Percentiles rank a stretch among this genome's conserved stretches.
These are phyloP conservation scores for Rhingia campestris DNA, from an alignment of 2,888 invertebrate genomes.

Conservation along the genomic window DNA sequence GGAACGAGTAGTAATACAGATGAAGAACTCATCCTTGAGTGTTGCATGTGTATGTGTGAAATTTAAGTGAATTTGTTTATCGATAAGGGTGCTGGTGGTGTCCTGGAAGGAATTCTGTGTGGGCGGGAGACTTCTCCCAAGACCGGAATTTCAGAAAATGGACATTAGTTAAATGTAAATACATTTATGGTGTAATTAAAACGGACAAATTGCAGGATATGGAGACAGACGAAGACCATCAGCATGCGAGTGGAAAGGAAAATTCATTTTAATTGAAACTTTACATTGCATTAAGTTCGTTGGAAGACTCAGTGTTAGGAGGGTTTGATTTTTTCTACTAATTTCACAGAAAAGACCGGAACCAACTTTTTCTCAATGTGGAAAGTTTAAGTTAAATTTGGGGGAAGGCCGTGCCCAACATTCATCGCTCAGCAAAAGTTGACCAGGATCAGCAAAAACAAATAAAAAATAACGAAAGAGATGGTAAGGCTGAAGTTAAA, in stretches of 20 bases:
- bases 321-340: too few relatives aligned
- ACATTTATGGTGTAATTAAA: conserved; percentile 69
- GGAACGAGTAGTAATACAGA: too few relatives aligned
- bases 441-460: too few relatives aligned
- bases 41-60: not conserved
- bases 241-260: not conserved
- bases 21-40: too few relatives aligned
- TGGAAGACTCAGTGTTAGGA: conserved; percentile 17
- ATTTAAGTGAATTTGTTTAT: conserved; percentile 65
- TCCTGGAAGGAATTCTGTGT: not conserved
- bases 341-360: too few relatives aligned
- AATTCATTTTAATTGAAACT: conserved; percentile 66
- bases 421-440: too few relatives aligned
- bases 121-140: not conserved
- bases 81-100: not conserved
- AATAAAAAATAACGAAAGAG: too few relatives aligned
- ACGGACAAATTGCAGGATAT: conserved; percentile 53
- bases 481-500: too few relatives aligned
- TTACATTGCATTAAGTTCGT: conserved; percentile 54
- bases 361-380: too few relatives aligned
- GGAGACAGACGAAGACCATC: not conserved
- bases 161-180: conserved; percentile 66
- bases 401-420: too few relatives aligned
- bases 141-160: conserved; percentile 42
- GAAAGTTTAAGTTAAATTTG: too few relatives aligned